Evolutionary conservation across 2,113 vertebrate genomes (phyloP).

Genomic region (Reinhardtius hippoglossoides): DNA sequence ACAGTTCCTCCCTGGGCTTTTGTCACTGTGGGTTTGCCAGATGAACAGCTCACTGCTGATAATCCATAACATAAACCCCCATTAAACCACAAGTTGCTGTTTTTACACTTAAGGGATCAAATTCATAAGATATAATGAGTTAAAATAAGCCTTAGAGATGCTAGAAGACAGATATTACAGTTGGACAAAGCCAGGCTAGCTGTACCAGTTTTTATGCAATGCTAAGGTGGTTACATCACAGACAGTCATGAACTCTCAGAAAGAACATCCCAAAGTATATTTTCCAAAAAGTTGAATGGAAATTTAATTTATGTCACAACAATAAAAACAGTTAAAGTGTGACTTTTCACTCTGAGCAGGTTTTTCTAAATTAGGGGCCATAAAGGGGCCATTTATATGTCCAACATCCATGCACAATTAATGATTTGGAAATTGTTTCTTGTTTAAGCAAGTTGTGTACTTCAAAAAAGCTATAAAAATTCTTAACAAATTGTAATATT

Average conservation of each 20-base stretch:
- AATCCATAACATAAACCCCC: not conserved
- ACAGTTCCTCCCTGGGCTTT: not conserved
- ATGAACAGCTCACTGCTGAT: not conserved
- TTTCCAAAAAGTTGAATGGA: too few species aligned
- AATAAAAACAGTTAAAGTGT: not conserved
- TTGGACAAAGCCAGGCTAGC: too few species aligned
- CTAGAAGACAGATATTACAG: not conserved
- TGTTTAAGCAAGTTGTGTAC: not conserved
- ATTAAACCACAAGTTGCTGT: not conserved
- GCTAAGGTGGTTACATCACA: too few species aligned
- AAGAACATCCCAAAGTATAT: too few species aligned
- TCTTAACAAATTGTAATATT: too few species aligned
- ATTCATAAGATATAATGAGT: not conserved
- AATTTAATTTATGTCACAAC: too few species aligned
- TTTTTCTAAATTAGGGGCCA: not conserved
- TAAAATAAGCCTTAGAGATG: not conserved
- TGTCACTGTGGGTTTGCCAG: not conserved
- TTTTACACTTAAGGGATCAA: not conserved
- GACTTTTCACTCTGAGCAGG: too few species aligned
- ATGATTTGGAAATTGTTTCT: not conserved
- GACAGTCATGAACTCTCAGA: too few species aligned
- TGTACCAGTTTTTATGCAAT: too few species aligned
- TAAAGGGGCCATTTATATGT: not conserved
- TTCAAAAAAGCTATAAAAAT: not conserved
- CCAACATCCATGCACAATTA: not conserved